phyloP scores from a whole-genome alignment of 2,888 invertebrate genomes.

The Volucella bombylans region DNA sequence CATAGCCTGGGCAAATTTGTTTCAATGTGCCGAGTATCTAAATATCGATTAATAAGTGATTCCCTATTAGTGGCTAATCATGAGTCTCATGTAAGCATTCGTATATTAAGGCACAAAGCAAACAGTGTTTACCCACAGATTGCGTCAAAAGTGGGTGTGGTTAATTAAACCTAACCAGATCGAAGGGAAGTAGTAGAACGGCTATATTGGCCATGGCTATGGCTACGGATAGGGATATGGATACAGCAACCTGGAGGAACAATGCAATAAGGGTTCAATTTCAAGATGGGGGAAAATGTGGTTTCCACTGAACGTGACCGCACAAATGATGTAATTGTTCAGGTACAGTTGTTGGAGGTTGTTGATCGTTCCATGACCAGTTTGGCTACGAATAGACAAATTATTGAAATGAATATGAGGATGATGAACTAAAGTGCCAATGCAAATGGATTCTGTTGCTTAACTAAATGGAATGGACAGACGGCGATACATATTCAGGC shows the following conservation, averaged over 20 bases:
- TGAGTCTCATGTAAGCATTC: constrained; percentile 38
- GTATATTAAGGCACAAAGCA: constrained; percentile 37
- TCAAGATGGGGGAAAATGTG: constrained; percentile 40
- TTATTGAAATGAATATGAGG: not conserved
- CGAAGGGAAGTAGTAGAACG: not conserved
- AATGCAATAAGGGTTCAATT: constrained; percentile 46
- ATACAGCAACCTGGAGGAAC: not conserved
- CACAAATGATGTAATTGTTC: constrained; percentile 30
- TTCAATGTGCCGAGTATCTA: constrained; percentile 32
- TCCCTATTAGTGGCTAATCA: constrained; percentile 67
- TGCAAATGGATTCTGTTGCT: not conserved
- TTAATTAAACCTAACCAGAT: constrained; percentile 59
- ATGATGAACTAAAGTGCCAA: not conserved
- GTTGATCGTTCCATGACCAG: not conserved
- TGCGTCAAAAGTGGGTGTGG: constrained; percentile 50
- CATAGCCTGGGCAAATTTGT: constrained; percentile 33
- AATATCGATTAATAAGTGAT: constrained; percentile 65
- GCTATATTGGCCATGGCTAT: too few species aligned
- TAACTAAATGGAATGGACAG: too few species aligned
- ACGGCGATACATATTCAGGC: too few species aligned
- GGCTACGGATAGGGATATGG: not conserved
- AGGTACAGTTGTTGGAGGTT: not conserved
- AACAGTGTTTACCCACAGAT: constrained; percentile 46
- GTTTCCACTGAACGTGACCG: constrained; percentile 17
- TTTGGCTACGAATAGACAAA: not conserved